Evolutionary conservation across 2,113 vertebrate species (phyloP).

Genomic region (Sisor rabdophorus): DNA sequence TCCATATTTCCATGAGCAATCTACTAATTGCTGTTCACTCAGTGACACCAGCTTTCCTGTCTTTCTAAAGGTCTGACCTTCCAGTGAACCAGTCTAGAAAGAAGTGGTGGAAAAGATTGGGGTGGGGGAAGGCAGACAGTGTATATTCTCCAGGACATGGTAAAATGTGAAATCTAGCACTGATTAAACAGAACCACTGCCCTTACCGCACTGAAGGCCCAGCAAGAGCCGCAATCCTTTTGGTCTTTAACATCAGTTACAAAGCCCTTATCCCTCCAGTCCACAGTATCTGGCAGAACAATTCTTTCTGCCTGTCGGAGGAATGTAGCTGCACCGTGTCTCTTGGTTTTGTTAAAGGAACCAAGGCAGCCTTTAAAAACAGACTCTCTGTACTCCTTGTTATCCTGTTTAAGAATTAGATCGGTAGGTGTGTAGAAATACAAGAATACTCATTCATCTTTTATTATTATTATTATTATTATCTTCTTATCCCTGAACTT

Average conservation of each 20-base stretch:
- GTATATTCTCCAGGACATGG: neutral
- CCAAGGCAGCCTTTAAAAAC: slow-evolving; percentile 60
- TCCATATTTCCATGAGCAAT: slow-evolving; percentile 67
- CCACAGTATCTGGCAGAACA: slow-evolving; percentile 50
- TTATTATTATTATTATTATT: too few species aligned
- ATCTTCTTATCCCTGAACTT: neutral
- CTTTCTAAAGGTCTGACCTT: slow-evolving; percentile 71
- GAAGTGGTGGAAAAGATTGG: neutral
- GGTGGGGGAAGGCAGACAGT: neutral
- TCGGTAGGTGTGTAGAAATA: too few species aligned
- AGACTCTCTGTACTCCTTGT: slow-evolving; percentile 65
- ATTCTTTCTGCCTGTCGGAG: slow-evolving; percentile 30
- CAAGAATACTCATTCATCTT: too few species aligned
- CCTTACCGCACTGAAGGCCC: slow-evolving; percentile 24
- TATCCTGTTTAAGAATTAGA: slow-evolving; percentile 54
- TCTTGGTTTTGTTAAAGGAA: slow-evolving; percentile 61
- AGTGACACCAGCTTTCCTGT: slow-evolving; percentile 70
- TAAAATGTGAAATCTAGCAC: neutral
- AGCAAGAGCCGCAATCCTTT: slow-evolving; percentile 37
- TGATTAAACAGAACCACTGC: neutral
- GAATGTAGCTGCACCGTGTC: slow-evolving; percentile 56
- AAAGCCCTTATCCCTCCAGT: slow-evolving; percentile 44
- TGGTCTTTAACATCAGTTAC: slow-evolving; percentile 46
- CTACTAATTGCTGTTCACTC: slow-evolving; percentile 77
- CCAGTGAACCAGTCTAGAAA: slow-evolving; percentile 69